Evolutionary conservation across 2,113 vertebrate genomes (phyloP).

Genomic region (Percopsis transmontana): DNA sequence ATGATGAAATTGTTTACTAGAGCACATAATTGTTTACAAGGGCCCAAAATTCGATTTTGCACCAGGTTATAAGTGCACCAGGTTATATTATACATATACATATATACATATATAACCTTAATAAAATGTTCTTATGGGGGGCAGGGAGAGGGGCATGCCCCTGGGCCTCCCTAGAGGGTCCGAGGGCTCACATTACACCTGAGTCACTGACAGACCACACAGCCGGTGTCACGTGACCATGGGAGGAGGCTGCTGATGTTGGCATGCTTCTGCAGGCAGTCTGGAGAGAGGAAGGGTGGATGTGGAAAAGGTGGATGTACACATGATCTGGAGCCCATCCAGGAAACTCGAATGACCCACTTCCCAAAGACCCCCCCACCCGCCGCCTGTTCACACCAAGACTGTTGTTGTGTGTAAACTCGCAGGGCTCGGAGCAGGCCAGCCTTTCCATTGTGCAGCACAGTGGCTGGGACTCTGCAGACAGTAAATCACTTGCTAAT

Average conservation of each 20-base stretch:
- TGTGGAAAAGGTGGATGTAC: constrained; percentile 26
- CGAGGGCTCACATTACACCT: no score
- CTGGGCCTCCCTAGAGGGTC: no score
- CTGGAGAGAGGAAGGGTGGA: constrained; percentile 31
- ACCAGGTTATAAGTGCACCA: no score
- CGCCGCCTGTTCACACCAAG: constrained; percentile 36
- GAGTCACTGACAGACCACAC: no score
- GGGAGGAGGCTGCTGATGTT: constrained; percentile 10
- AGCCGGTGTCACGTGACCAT: no score
- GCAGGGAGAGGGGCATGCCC: no score
- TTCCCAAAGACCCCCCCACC: constrained; percentile 55
- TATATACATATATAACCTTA: no score
- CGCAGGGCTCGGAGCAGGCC: constrained; percentile 18
- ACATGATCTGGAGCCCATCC: constrained; percentile 56
- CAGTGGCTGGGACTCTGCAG: constrained; percentile 20
- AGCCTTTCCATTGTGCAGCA: constrained; percentile 43
- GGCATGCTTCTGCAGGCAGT: constrained; percentile 9
- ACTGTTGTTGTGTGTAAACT: constrained; percentile 46
- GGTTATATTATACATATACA: no score
- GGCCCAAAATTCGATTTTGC: no score
- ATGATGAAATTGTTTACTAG: no score
- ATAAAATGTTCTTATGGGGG: no score
- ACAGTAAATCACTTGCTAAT: constrained; percentile 24
- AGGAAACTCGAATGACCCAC: constrained; percentile 63
- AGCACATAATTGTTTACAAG: no score